Conservation (phyloP, 2,113 vertebrate species). For the Larimichthys crocea region DNA sequence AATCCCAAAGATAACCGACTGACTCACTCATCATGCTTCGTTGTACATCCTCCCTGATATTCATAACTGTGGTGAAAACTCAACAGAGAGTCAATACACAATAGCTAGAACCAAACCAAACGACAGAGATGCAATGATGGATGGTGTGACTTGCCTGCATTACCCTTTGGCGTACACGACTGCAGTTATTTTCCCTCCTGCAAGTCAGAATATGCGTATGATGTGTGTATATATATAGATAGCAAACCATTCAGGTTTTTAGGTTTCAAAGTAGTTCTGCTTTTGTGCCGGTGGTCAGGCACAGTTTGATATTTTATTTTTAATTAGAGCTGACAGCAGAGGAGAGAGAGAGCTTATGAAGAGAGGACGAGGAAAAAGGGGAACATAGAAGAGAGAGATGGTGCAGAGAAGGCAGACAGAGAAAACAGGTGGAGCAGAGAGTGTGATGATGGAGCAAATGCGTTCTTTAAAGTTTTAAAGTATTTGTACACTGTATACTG, state of each 20-base stretch:
- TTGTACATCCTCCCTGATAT: too few relatives aligned
- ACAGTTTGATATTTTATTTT: slow-evolving; percentile 17
- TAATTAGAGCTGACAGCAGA: slow-evolving; percentile 64
- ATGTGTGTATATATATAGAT: neutral
- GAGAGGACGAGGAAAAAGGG: neutral
- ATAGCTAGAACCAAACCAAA: neutral
- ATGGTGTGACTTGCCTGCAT: neutral
- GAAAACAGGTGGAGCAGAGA: slow-evolving; percentile 49
- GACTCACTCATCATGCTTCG: too few relatives aligned
- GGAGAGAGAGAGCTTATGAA: slow-evolving; percentile 42
- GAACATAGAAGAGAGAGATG: neutral
- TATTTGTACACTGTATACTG: too few relatives aligned
- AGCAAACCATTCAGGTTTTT: neutral
- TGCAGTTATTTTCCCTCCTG: neutral
- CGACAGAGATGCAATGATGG: too few relatives aligned
- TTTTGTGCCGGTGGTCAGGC: neutral
- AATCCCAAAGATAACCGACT: too few relatives aligned
- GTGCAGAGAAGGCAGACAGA: slow-evolving; percentile 26
- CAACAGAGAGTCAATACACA: neutral
- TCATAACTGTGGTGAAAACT: neutral
- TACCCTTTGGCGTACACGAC: neutral
- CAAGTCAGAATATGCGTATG: neutral
- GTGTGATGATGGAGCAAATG: slow-evolving; percentile 50
- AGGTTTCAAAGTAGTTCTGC: neutral
- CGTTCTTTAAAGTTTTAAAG: slow-evolving; percentile 57